Evolutionary conservation across 1,140 invertebrate species (phyloP), one percentile per base, ranked within the genome.

Genomic region (Hestina assimilis): DNA sequence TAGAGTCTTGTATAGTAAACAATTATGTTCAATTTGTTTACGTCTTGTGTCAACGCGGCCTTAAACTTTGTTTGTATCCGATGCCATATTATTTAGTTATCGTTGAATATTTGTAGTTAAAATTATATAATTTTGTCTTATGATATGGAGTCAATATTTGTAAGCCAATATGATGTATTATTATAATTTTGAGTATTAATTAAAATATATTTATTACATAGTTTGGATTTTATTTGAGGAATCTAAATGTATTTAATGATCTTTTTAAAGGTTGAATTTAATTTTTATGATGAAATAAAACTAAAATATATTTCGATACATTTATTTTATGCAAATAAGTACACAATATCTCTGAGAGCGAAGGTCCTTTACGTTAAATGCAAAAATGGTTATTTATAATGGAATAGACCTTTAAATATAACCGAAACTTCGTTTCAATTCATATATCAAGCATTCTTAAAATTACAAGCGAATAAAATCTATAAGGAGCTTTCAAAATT

Each of bases 371-470:
- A 29, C 23, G 12, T 26, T 45, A 45, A 45, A 45, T 45, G 42
- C 42, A 14, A 52, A 29, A 29, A n/a, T n/a, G n/a, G n/a, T n/a
- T n/a, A n/a, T n/a, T n/a, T n/a, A n/a, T n/a, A n/a, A n/a, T n/a
- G n/a, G n/a, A n/a, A n/a, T n/a, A n/a, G n/a, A n/a, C n/a, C n/a
- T n/a, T n/a, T n/a, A n/a, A n/a, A n/a, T n/a, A n/a, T n/a, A n/a
- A n/a, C n/a, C 19, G 48, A 52, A 52, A 52, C 48, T 41, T 41
- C 28, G 48, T 52, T 52, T 52, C 48, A 28, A 26, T 0, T 19
- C 15, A 17, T 38, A 52, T 29, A 19, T 20, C 8, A 52, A 52
- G 48, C 48, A 9, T 20, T 17, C 38, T 35, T 48, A 48, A 48
- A 31, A 12, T 29, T 40, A 28, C 15, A 40, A 52, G 48, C 48